Base-by-base conservation (phyloP, 1,140 invertebrate species). In the Drosophila repletoides region DNA sequence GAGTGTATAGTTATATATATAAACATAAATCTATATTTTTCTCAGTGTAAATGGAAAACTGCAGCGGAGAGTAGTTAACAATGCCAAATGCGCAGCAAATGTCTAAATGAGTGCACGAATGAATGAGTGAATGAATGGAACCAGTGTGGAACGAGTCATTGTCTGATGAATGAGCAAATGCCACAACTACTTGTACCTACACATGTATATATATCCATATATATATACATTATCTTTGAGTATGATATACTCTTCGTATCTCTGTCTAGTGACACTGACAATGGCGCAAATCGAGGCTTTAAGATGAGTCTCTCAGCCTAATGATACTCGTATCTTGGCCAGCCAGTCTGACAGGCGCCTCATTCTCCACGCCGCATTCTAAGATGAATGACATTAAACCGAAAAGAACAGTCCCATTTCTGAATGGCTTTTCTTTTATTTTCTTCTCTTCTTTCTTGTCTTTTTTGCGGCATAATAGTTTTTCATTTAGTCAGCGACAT, bases 61-160 rank as follows among this genome's bases (percentile, higher is more conserved):
- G 28, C 24, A 22, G 29, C n/a, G n/a, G 48, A 7, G 49, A 63
- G 24, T 55, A 65, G 72, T 75, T 76, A 74, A 76, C 74, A 77
- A 72, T 77, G 74, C 68, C 74, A 77, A 77, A 77, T 77, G 74
- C 74, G 56, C 74, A 76, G 68, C 74, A 77, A 76, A 76, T 66
- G 74, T 72, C 74, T 76, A 72, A 76, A 77, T 76, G 73, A 77
- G 68, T 69, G 73, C 73, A 64, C 51, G 53, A 9, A 56, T 45
- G 52, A 45, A 43, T 51, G 58, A 53, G n/a, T n/a, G n/a, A n/a
- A n/a, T n/a, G n/a, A n/a, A n/a, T n/a, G n/a, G n/a, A n/a, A n/a
- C 58, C 22, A 14, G 26, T 36, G 33, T 33, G 34, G 48, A 10
- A 9, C 55, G 69, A 28, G 31, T 24, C n/a, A 17, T 2, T 6